These are phyloP conservation scores for Brachionichthys hirsutus DNA, from an alignment of 2,113 vertebrate species.

Conservation along the genomic window DNA sequence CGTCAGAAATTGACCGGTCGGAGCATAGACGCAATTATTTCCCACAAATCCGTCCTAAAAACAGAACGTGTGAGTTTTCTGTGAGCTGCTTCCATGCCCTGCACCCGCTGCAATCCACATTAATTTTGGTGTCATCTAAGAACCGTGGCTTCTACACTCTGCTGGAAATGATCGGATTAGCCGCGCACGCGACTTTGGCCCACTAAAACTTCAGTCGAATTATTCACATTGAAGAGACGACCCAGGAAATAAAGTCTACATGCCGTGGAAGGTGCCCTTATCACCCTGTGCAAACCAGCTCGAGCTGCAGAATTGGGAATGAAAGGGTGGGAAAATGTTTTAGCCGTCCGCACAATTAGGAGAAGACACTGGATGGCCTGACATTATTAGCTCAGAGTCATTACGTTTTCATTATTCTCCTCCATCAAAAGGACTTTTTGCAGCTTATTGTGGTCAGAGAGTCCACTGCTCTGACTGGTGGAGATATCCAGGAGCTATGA, in stretches of 20 bases:
- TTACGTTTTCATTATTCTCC: slow-evolving; percentile 76
- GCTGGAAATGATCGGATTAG: slow-evolving; percentile 70
- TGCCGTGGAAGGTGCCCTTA: slow-evolving; percentile 58
- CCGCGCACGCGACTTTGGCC: slow-evolving; percentile 58
- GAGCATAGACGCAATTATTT: slow-evolving; percentile 24
- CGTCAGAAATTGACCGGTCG: slow-evolving; percentile 30
- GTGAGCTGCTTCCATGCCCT: slow-evolving; percentile 25
- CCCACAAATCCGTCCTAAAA: slow-evolving; percentile 35
- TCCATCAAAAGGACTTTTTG: slow-evolving; percentile 49
- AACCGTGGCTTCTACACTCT: slow-evolving; percentile 52
- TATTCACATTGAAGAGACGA: slow-evolving; percentile 66
- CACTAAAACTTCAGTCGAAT: slow-evolving; percentile 68
- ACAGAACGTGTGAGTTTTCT: slow-evolving; percentile 22
- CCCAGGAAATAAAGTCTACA: slow-evolving; percentile 54
- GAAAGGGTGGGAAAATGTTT: slow-evolving; percentile 71
- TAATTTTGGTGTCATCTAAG: slow-evolving; percentile 49
- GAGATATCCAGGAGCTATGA: slow-evolving; percentile 45
- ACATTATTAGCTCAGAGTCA: slow-evolving; percentile 77
- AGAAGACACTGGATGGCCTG: slow-evolving; percentile 65
- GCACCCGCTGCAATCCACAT: slow-evolving; percentile 22
- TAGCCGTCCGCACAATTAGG: slow-evolving; percentile 71
- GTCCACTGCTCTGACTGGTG: slow-evolving; percentile 31
- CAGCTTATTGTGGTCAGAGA: slow-evolving; percentile 41
- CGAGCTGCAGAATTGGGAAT: slow-evolving; percentile 45
- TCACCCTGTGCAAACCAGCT: slow-evolving; percentile 62